Percentiles rank a stretch among this genome's conserved stretches.
Evolutionary conservation across 2,113 vertebrate species (phyloP).

Genomic region (Melanostigma gelatinosum): DNA sequence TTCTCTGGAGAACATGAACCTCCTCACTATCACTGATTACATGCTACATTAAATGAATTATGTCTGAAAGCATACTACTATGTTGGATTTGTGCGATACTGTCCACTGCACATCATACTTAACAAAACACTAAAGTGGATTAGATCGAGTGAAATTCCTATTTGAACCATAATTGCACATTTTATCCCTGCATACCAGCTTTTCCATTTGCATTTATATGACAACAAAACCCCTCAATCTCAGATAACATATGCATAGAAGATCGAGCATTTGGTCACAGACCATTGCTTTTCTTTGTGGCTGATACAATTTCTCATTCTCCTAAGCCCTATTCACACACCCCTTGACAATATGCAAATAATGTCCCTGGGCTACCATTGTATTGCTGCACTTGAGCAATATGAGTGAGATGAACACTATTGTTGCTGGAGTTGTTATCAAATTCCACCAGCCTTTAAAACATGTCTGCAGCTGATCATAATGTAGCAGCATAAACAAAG

Average conservation of each 20-base stretch:
- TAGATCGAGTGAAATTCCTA: constrained; percentile 39
- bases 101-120: constrained; percentile 50
- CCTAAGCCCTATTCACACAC: constrained; percentile 66
- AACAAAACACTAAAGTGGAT: constrained; percentile 52
- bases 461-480: constrained; percentile 48
- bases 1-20: constrained; percentile 5
- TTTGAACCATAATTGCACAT: constrained; percentile 70
- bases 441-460: constrained; percentile 56
- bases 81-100: constrained; percentile 22
- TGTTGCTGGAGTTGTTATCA: constrained; percentile 55
- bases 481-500: constrained; percentile 47
- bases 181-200: constrained; percentile 51
- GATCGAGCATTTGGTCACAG: constrained; percentile 70
- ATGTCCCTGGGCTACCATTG: constrained; percentile 71
- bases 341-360: constrained; percentile 74
- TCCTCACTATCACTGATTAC: constrained; percentile 19
- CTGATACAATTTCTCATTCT: constrained; percentile 74
- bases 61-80: constrained; percentile 5
- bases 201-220: constrained; percentile 73
- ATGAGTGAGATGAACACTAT: constrained; percentile 41
- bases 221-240: constrained; percentile 68
- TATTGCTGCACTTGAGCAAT: constrained; percentile 56
- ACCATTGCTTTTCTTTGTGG: constrained; percentile 73
- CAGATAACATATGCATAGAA: constrained; percentile 69
- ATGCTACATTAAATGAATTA: constrained; percentile 7